These are phyloP conservation scores for Potorous gilbertii DNA, from an alignment of 2,797 vertebrate genomes.

Conservation along the genomic window DNA sequence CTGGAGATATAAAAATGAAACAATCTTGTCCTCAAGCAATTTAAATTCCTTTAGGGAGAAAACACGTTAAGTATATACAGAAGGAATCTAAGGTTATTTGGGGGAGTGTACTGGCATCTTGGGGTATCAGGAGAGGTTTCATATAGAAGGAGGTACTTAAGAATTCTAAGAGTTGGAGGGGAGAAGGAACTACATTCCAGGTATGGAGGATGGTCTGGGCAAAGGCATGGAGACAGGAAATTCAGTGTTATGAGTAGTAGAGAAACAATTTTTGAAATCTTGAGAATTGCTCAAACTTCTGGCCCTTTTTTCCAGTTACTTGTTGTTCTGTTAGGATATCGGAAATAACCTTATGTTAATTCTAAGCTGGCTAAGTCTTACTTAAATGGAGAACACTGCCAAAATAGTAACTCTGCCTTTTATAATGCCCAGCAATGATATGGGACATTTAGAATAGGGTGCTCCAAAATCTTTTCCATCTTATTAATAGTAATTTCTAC, in stretches of 20 bases:
- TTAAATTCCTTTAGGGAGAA: not conserved
- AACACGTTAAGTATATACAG: not conserved
- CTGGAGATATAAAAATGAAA: not conserved
- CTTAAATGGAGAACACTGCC: not conserved
- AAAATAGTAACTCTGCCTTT: not conserved
- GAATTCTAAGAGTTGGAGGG: not conserved
- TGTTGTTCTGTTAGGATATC: constrained; percentile 38
- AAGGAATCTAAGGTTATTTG: not conserved
- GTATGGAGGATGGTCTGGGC: not conserved
- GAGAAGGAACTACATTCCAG: not conserved
- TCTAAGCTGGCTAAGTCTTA: constrained; percentile 33
- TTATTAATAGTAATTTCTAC: not conserved
- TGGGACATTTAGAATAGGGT: not conserved
- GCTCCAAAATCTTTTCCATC: not conserved
- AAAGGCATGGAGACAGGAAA: not conserved
- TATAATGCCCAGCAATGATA: not conserved
- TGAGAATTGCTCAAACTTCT: constrained; percentile 54
- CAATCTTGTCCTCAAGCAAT: not conserved
- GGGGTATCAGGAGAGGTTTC: not conserved
- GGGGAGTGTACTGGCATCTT: not conserved
- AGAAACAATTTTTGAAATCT: not conserved
- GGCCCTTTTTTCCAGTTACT: constrained; percentile 61
- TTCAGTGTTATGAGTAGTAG: not conserved
- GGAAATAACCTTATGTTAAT: constrained; percentile 32
- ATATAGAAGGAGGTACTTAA: not conserved